A percentile compares a stretch with the other conserved stretches of the same genome.
Evolutionary conservation across 92 coral and sea anemone genomes (phyloP).

Genomic region (Virgularia gustaviana): DNA sequence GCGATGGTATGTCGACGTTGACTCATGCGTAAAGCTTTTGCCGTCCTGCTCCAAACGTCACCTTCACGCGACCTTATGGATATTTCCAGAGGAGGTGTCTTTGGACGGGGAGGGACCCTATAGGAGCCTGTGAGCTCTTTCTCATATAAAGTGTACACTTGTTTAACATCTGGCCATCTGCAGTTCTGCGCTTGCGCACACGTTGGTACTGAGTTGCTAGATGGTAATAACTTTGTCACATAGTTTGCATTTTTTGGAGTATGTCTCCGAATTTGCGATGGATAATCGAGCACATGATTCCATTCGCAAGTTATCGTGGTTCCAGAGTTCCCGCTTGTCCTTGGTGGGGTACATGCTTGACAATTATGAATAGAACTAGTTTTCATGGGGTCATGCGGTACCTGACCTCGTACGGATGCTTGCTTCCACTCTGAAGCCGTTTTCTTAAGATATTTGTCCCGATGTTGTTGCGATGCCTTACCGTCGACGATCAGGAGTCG

Average conservation of each 20-base stretch:
- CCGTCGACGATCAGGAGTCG: conserved; percentile 2
- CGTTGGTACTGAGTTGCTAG: not conserved
- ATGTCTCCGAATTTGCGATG: not conserved
- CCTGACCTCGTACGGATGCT: not conserved
- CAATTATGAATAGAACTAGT: not conserved
- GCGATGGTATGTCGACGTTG: conserved; percentile 22
- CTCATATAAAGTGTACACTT: conserved; percentile 13
- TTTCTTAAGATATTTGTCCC: conserved; percentile 13
- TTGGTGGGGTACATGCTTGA: not conserved
- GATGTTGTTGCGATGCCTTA: conserved; percentile 12
- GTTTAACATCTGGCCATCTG: conserved; percentile 10
- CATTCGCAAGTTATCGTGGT: not conserved
- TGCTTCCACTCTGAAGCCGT: conserved; percentile 21
- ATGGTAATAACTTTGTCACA: not conserved
- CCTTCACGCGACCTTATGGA: not conserved
- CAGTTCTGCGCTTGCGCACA: not conserved
- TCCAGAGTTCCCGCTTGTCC: not conserved
- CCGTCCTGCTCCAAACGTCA: not conserved
- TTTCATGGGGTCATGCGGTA: not conserved
- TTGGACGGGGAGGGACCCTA: conserved; percentile 19
- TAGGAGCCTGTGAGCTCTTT: conserved; percentile 8
- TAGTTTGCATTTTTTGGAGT: not conserved
- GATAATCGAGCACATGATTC: not conserved
- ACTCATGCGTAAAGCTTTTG: not conserved
- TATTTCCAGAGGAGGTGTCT: conserved; percentile 1